These are phyloP conservation scores for Cosmia pyralina DNA, from an alignment of 2,888 invertebrate genomes.

Conservation along the genomic window DNA sequence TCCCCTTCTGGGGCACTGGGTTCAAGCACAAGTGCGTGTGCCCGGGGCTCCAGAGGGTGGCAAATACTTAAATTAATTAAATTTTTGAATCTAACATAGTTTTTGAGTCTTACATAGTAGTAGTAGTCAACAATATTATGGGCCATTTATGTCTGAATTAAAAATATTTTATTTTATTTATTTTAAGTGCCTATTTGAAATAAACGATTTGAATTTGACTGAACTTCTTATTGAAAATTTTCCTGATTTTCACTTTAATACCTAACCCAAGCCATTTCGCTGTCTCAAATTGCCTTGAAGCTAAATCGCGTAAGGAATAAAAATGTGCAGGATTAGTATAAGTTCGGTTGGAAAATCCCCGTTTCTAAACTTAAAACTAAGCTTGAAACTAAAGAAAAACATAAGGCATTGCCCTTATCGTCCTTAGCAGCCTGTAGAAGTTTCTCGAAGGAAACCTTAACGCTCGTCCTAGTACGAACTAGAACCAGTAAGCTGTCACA, in stretches of 20 bases:
- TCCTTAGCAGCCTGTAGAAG: conserved; percentile 13
- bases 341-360: conserved; percentile 11
- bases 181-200: too few species aligned
- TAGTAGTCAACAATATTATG: too few species aligned
- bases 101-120: too few species aligned
- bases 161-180: too few species aligned
- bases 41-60: too few species aligned
- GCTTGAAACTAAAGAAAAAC: conserved; percentile 34
- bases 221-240: not conserved
- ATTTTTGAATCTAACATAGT: too few species aligned
- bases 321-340: conserved; percentile 26
- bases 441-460: conserved; percentile 14
- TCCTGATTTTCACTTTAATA: conserved; percentile 13
- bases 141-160: too few species aligned
- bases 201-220: too few species aligned
- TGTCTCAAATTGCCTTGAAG: conserved; percentile 30
- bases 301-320: conserved; percentile 31
- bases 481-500: conserved; percentile 9
- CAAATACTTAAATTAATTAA: too few species aligned
- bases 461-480: not conserved
- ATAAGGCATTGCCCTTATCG: conserved; percentile 24
- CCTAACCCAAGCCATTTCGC: not conserved
- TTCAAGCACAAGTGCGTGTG: too few species aligned
- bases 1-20: too few species aligned
- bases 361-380: conserved; percentile 8